phyloP scores from a whole-genome alignment of 2,797 vertebrate species.

The Phalloptychus januarius region DNA sequence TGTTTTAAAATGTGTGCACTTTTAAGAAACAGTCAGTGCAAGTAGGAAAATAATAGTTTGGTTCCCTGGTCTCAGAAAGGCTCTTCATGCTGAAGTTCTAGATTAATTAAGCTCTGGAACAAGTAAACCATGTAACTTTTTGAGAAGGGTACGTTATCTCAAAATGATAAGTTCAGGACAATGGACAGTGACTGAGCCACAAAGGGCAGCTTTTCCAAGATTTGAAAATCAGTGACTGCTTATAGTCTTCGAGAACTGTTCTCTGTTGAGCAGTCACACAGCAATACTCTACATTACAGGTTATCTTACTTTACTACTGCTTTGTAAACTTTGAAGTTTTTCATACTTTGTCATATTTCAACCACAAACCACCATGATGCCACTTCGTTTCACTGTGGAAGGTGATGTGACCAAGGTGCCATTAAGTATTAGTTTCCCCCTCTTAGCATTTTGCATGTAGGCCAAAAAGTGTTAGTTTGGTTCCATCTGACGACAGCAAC shows the following conservation, averaged over 20 bases:
- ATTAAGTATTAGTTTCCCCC: not conserved
- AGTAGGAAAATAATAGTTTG: not conserved
- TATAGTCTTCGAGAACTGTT: not conserved
- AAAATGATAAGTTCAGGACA: constrained; percentile 38
- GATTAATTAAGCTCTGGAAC: not conserved
- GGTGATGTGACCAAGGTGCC: too few species aligned
- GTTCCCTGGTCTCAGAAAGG: not conserved
- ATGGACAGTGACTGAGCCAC: constrained; percentile 37
- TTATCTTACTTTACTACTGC: not conserved
- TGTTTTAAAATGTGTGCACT: constrained; percentile 4
- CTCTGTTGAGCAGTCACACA: not conserved
- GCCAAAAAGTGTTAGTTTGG: not conserved
- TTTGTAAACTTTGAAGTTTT: not conserved
- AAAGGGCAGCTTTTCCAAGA: not conserved
- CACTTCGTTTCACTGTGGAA: too few species aligned
- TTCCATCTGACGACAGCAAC: too few species aligned
- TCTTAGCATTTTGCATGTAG: not conserved
- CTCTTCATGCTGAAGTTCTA: not conserved
- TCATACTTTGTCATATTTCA: not conserved
- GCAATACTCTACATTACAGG: not conserved
- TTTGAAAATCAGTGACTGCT: not conserved
- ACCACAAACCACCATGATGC: too few species aligned
- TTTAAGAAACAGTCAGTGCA: not conserved
- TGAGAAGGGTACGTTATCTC: not conserved
- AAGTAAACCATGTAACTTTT: not conserved